phyloP scores from a whole-genome alignment of 1,140 invertebrate species.

The Acromyrmex charruanus region DNA sequence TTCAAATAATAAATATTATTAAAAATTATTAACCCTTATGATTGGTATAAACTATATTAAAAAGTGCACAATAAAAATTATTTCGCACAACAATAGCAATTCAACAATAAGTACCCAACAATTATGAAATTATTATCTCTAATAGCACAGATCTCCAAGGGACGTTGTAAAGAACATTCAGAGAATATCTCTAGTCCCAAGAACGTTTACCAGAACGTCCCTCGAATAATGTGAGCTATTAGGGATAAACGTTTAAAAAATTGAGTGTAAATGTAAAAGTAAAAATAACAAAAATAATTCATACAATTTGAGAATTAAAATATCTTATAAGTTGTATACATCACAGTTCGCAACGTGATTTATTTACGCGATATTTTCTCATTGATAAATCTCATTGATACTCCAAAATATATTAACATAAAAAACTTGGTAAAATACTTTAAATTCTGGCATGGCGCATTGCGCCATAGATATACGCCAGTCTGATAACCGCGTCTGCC shows the following conservation, averaged over 20 bases:
- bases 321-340: background rate
- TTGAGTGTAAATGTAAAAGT: background rate
- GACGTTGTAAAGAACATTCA: no score
- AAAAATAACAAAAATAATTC: background rate
- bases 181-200: no score
- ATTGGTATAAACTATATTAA: background rate
- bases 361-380: background rate
- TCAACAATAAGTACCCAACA: background rate
- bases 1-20: background rate
- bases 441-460: slow-evolving; percentile 10
- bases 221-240: no score
- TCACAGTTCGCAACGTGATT: background rate
- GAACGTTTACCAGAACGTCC: no score
- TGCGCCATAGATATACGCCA: slow-evolving; percentile 21
- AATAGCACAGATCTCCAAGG: no score
- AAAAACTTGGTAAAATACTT: slow-evolving; percentile 27
- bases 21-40: background rate
- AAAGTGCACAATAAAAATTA: background rate
- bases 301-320: background rate
- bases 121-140: background rate
- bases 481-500: slow-evolving; percentile 22
- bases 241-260: background rate
- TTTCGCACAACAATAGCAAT: background rate
- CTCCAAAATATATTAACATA: slow-evolving; percentile 5
- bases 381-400: background rate